A percentile compares a stretch with the other conserved stretches of the same genome.
Conservation (phyloP, 2,113 vertebrate species). For the Pygoscelis antarcticus region DNA sequence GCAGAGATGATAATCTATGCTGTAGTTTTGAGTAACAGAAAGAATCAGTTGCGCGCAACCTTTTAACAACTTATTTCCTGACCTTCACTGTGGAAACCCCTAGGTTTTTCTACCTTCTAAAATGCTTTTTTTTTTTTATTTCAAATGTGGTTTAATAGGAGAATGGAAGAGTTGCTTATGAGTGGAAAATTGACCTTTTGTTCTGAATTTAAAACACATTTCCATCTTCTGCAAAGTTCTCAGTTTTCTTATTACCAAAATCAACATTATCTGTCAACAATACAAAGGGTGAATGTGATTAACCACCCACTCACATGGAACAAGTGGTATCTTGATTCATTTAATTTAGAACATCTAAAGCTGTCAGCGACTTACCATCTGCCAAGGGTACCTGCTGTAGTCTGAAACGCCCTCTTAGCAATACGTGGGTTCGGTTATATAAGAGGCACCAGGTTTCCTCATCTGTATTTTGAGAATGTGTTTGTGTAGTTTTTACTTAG, state of each 20-base stretch:
- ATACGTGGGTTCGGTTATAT: fast-evolving
- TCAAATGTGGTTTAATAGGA: not conserved
- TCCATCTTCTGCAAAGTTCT: not conserved
- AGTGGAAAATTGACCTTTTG: not conserved
- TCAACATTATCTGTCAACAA: slow-evolving; percentile 25
- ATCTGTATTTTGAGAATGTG: not conserved
- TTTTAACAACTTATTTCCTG: not conserved
- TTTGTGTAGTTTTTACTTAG: not conserved
- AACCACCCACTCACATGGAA: slow-evolving; percentile 47
- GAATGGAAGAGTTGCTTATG: not conserved
- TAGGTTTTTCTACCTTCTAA: not conserved
- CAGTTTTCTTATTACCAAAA: slow-evolving; percentile 17
- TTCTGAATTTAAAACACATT: slow-evolving; percentile 28
- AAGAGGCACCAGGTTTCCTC: not conserved
- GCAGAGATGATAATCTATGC: not conserved
- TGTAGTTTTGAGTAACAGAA: not conserved
- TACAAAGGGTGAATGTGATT: slow-evolving; percentile 24
- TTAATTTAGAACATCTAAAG: slow-evolving; percentile 35
- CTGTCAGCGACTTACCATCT: slow-evolving; percentile 44
- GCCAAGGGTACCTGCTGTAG: slow-evolving; percentile 15
- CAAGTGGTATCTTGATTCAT: slow-evolving; percentile 47
- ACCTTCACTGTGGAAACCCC: not conserved
- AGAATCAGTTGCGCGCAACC: not conserved
- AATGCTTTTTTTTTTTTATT: not conserved
- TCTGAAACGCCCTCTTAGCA: not conserved